phyloP scores from a whole-genome alignment of 2,113 vertebrate species.

The Eudyptes chrysolophus region DNA sequence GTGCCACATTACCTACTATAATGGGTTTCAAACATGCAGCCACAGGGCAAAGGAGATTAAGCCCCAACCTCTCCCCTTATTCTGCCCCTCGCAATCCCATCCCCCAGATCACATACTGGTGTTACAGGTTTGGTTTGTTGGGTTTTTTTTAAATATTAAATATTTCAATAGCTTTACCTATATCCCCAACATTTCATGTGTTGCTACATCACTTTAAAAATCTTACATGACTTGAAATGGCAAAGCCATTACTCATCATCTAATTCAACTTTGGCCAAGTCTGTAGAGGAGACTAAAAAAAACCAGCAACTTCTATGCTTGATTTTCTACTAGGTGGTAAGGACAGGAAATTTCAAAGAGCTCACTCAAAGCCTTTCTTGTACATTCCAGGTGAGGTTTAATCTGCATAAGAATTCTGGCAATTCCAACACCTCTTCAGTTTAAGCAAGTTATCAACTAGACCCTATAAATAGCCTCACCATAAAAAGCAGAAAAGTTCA shows the following conservation, averaged over 20 bases:
- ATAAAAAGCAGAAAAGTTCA: background rate
- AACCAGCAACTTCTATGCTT: background rate
- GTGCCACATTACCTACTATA: background rate
- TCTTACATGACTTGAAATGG: background rate
- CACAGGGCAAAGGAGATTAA: background rate
- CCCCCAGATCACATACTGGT: background rate
- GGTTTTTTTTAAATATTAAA: too few relatives aligned
- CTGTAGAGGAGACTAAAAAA: background rate
- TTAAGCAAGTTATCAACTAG: background rate
- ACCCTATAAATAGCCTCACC: background rate
- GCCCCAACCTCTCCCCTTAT: background rate
- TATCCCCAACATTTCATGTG: background rate
- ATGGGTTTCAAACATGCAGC: background rate
- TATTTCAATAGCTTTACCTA: background rate
- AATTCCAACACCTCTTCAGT: background rate
- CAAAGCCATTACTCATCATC: background rate
- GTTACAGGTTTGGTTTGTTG: too few relatives aligned
- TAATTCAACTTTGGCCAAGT: background rate
- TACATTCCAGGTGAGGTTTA: background rate
- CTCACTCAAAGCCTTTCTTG: background rate
- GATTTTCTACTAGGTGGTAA: background rate
- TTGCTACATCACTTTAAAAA: background rate
- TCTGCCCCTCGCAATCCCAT: background rate
- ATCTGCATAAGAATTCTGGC: background rate
- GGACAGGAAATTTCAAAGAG: background rate